Evolutionary conservation across 64 coral and sea anemone species (phyloP), one percentile per base, ranked within the genome.

Genomic region (Porites lutea): DNA sequence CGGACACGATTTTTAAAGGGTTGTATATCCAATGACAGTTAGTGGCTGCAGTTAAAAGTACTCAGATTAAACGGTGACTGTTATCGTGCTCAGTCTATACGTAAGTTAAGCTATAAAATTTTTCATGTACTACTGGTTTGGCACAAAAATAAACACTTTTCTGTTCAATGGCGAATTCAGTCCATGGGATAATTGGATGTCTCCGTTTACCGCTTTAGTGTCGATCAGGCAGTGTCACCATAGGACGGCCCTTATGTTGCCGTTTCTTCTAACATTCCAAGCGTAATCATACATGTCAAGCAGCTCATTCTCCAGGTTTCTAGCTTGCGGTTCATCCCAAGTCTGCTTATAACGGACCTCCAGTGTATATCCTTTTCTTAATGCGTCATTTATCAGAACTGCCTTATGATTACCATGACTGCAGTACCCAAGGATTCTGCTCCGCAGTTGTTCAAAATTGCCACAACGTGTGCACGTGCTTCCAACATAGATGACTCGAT

Each of bases 341-440:
- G 77, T 15, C 2, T 6, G 62, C n/a, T 90, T 90, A 47, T 54
- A 57, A 48, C 88, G 88, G 43, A 82, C 77, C 77, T 51, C 80
- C 16, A 90, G 48, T 48, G 81, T 64, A 58, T 69, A 90, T 57
- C 64, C 77, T 13, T 13, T 90, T 10, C 2, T 3, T 19, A 73
- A 67, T 22, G 88, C 52, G 19, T 72, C 15, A 65, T 90, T 90
- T 3, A 90, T 82, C 4, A 69, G 20, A 44, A 59, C 3, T 58
- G 18, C 23, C 20, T 82, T 90, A 37, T 90, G 77, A 52, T 59
- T 69, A 14, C 88, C 53, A 10, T 49, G 9, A 1, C 14, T 78
- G 53, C 72, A 64, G 5, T 88, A 88, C 50, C 16, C 13, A 11
- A 48, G 8, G 50, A 88, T 73, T 88, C 54, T 58, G 20, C 37